A percentile compares a stretch with the other conserved stretches of the same genome.
phyloP scores from a whole-genome alignment of 2,797 vertebrate genomes.

The Ptychadena robeensis region DNA sequence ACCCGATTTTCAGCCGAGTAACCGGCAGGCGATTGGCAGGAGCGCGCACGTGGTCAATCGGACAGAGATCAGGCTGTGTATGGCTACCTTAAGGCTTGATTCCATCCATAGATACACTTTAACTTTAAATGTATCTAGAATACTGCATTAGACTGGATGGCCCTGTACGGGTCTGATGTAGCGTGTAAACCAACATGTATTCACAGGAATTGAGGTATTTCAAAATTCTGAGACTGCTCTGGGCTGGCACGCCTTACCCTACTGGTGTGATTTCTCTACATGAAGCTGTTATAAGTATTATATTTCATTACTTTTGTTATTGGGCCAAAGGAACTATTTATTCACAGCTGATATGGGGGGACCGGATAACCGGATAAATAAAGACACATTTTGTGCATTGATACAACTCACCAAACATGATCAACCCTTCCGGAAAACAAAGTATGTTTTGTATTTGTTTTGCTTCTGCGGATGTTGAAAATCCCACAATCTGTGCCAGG shows the following conservation, averaged over 20 bases:
- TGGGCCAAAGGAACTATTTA: background rate
- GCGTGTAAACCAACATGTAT: background rate
- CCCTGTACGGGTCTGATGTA: no score
- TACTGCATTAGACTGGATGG: no score
- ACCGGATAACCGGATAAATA: background rate
- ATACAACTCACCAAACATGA: background rate
- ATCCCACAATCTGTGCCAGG: background rate
- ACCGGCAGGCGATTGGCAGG: no score
- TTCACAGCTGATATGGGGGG: background rate
- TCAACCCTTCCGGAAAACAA: background rate
- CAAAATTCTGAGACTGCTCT: background rate
- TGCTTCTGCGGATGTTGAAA: background rate
- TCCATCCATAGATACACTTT: no score
- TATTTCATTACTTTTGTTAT: background rate
- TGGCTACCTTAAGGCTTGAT: no score
- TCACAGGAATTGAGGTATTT: background rate
- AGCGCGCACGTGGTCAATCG: no score
- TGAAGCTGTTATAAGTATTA: background rate
- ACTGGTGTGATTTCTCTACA: no score
- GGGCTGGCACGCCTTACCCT: background rate
- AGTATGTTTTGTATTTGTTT: background rate
- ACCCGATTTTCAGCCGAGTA: no score
- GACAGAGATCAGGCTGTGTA: no score
- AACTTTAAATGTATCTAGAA: no score
- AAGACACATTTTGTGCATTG: background rate